A percentile compares a stretch with the other conserved stretches of the same genome.
Conservation (phyloP, 2,888 invertebrate species). For the Stenoptilia bipunctidactyla region DNA sequence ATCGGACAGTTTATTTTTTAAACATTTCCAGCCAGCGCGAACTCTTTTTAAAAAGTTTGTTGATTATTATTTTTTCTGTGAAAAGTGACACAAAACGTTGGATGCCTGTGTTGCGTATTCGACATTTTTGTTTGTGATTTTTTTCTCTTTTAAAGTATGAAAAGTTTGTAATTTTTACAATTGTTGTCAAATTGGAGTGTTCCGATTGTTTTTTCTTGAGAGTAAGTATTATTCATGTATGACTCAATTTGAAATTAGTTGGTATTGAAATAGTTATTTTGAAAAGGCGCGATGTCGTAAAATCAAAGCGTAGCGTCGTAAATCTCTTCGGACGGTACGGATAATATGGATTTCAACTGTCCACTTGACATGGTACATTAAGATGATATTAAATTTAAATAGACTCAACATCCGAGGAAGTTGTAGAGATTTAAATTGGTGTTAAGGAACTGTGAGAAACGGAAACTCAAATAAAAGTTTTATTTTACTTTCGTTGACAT, state of each 20-base stretch:
- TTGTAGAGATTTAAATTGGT: neutral
- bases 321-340: constrained; percentile 47
- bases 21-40: neutral
- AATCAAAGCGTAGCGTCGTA: constrained; percentile 59
- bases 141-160: constrained; percentile 7
- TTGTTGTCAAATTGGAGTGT: constrained; percentile 38
- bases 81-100: constrained; percentile 45
- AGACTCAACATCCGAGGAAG: neutral
- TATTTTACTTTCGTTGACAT: no score
- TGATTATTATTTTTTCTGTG: constrained; percentile 18
- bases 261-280: constrained; percentile 32
- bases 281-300: constrained; percentile 36
- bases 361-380: constrained; percentile 55
- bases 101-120: constrained; percentile 52
- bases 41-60: constrained; percentile 5
- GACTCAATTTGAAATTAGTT: constrained; percentile 28
- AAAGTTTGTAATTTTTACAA: constrained; percentile 28
- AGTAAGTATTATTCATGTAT: neutral
- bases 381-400: constrained; percentile 34
- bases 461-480: no score
- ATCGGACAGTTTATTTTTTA: constrained; percentile 27
- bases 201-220: constrained; percentile 29
- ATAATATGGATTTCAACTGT: constrained; percentile 49
- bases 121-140: constrained; percentile 36
- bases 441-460: neutral